Evolutionary conservation across 2,797 vertebrate species (phyloP), one percentile per base, ranked within the genome.

Genomic region (Gymnoscopelus microlampas): DNA sequence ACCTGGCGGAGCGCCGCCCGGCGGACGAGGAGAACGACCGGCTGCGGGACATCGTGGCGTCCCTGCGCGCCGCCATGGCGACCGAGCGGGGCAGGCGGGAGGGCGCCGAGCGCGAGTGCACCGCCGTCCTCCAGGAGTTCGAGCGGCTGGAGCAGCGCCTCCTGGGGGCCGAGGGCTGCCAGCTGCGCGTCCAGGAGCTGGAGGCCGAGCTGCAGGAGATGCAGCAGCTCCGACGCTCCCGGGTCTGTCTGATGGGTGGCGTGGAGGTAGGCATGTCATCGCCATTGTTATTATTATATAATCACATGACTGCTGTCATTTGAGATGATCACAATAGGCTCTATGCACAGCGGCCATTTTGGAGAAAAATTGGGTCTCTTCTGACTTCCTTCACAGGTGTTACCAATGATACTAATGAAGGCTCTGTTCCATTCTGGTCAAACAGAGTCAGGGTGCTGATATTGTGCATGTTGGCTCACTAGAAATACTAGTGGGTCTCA

Each of bases 131-230:
- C 53, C 96, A 96, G 77, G 97, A 98, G 93, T 97, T 96, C 19
- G 91, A 97, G 0, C 93, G 95, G 7, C 94, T 99, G 55, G 98
- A 99, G 60, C 95, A 95, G 84, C 93, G 95, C 3, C 96, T 98
- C 60, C 77, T 95, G 0, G 95, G 96, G 51, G 95, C 97, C 3
- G 96, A 98, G 88, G 95, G 94, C 82, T 98, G 96, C 91, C 96
- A 95, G 83, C 90, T 95, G 68, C 94, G 97, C 1, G 96, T 98
- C 47, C 95, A 93, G 72, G 97, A 99, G 86, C 94, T 99, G 3
- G 97, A 99, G 80, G 95, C 95, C 0, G 97, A 99, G 92, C 94
- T 99, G n/a, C 93, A 94, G 62, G 98, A 99, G 93, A 94, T 99
- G 83, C 98, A 98, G 85, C 97, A 97, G 90, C 95, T 99, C 87